Evolutionary conservation across 2,888 invertebrate species (phyloP).

Genomic region (Atrina japonica): DNA sequence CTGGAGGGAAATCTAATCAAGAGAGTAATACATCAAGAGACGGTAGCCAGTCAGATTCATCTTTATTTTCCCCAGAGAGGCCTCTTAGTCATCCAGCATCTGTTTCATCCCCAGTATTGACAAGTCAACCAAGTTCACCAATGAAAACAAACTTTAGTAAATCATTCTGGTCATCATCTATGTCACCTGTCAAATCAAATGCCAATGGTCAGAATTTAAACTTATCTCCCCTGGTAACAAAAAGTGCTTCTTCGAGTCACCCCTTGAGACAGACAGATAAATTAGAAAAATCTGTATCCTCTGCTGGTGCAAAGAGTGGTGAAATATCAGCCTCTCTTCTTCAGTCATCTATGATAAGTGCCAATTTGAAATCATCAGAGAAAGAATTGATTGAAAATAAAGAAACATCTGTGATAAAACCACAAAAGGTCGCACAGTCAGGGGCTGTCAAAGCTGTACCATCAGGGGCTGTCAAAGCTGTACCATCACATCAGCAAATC

Average conservation of each 20-base stretch:
- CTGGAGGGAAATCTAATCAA: slow-evolving; percentile 14
- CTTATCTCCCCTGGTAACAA: no score
- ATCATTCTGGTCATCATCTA: neutral
- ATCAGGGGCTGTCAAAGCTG: neutral
- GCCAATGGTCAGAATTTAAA: slow-evolving; percentile 6
- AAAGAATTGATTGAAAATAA: neutral
- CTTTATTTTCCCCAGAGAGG: slow-evolving; percentile 39
- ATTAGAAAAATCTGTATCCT: no score
- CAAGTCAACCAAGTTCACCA: slow-evolving; percentile 9
- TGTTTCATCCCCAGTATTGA: neutral
- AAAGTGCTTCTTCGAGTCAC: no score
- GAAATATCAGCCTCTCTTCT: neutral
- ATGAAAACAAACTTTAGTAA: slow-evolving; percentile 3
- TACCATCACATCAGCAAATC: no score
- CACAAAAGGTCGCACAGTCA: no score
- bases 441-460: no score
- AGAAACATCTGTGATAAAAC: no score
- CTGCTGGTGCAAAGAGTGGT: no score
- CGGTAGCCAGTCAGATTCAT: slow-evolving; percentile 32
- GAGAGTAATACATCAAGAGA: slow-evolving; percentile 10
- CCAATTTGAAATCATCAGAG: neutral
- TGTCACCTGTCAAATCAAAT: neutral
- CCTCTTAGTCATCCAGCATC: neutral
- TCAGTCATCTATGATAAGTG: neutral
- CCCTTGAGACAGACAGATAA: no score